Base-by-base conservation (phyloP, 2,888 invertebrate species). In the Thyatira batis region DNA sequence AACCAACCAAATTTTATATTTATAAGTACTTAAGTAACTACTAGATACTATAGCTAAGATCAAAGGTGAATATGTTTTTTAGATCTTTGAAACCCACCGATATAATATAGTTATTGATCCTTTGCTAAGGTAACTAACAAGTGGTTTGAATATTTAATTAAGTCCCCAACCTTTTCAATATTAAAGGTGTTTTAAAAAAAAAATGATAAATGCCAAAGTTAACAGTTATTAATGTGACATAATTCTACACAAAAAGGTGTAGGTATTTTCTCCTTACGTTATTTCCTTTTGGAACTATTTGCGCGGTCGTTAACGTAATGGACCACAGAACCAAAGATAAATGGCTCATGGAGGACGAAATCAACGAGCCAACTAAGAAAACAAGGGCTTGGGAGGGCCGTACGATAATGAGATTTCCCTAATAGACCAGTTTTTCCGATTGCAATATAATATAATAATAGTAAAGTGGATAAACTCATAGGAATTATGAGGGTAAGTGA, bases 231-330 rank as follows among this genome's bases (percentile, higher is more conserved):
- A 63, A 54, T 49, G 58, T 54, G 55, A 43, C 51, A 54, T 49
- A 58, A 50, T 58, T 50, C 45, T 30, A 25, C 25, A 52, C 51
- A 54, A 65, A 68, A 74, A 74, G 73, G 67, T 73, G 76, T 71
- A 65, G 66, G 73, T 71, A 73, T 77, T 74, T 78, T 76, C 61
- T 63, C 64, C 65, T 69, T 57, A 63, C 69, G 70, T 73, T 80
- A 84, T 84, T 82, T 39, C 80, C 80, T 79, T 80, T 74, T 76
- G 80, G 80, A 85, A 82, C 83, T 83, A 84, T 84, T 84, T 76
- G 69, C 71, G 64, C 71, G 71, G 78, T 86, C 86, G 86, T 87
- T 87, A 87, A 78, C 78, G 80, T 84, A 88, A 87, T 85, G 83
- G 84, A 77, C 73, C 79, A 68, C 78, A 69, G 75, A 73, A 78